Conservation (phyloP, 2,797 vertebrate genomes). For the Periophthalmus magnuspinnatus region DNA sequence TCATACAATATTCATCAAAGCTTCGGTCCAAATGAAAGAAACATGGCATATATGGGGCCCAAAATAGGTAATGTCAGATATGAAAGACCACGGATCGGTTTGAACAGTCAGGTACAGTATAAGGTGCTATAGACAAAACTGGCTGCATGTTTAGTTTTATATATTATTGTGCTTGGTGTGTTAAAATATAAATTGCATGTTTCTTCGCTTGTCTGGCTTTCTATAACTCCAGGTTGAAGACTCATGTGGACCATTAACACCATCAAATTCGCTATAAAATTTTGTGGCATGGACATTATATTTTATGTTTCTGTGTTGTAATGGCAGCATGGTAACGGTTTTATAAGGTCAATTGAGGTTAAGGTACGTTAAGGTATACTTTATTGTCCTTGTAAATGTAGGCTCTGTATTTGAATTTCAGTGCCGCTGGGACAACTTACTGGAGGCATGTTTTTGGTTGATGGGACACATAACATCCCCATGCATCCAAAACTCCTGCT, state of each 20-base stretch:
- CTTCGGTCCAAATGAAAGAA: constrained; percentile 73
- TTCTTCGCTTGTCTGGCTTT: neutral
- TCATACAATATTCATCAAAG: constrained; percentile 79
- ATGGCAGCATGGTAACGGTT: neutral
- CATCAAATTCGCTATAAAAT: neutral
- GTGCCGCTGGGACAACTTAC: no score
- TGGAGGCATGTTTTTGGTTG: no score
- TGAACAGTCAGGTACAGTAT: neutral
- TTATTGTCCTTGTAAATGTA: no score
- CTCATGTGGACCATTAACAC: neutral
- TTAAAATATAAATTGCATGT: neutral
- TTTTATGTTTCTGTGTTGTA: neutral
- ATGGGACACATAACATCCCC: no score
- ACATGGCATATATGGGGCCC: constrained; percentile 56
- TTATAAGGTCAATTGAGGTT: neutral
- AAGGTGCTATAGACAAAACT: neutral
- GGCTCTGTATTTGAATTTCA: no score
- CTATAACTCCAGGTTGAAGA: neutral
- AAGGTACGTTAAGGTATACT: no score
- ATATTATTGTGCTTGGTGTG: no score
- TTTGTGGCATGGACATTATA: neutral
- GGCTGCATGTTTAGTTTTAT: neutral
- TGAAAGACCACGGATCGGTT: constrained; percentile 32
- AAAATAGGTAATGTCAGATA: constrained; percentile 62
- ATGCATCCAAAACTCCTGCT: no score